Percentiles rank a stretch among this genome's conserved stretches.
These are phyloP conservation scores for Paraescarpia echinospica DNA, from an alignment of 1,140 invertebrate genomes.

Conservation along the genomic window DNA sequence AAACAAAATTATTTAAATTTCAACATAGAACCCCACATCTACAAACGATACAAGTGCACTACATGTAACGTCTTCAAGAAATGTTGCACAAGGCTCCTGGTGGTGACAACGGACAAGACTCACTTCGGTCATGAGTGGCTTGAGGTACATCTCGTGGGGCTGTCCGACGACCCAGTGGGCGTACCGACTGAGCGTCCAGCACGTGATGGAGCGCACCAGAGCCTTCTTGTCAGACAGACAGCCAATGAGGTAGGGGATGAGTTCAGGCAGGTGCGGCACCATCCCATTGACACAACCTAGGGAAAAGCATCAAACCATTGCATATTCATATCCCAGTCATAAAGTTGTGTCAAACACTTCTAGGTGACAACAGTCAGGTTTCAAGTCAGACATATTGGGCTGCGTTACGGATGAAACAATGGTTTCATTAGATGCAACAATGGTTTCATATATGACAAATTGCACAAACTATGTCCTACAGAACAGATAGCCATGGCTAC, in stretches of 20 bases:
- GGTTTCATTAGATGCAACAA: not conserved
- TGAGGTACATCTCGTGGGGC: constrained; percentile 89
- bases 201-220: constrained; percentile 95
- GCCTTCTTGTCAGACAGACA: constrained; percentile 94
- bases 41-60: too few relatives aligned
- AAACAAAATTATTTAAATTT: too few relatives aligned
- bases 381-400: not conserved
- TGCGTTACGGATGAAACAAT: not conserved
- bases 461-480: not conserved
- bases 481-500: not conserved
- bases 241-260: constrained; percentile 93
- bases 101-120: not conserved
- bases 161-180: constrained; percentile 97
- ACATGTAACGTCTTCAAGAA: too few relatives aligned
- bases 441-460: not conserved
- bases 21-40: too few relatives aligned
- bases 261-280: constrained; percentile 90
- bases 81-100: not conserved
- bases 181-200: constrained; percentile 97
- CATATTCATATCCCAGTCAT: not conserved
- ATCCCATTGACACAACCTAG: constrained; percentile 98
- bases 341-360: not conserved
- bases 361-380: not conserved
- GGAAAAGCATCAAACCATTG: not conserved
- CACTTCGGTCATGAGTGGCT: constrained; percentile 53